These are phyloP conservation scores for Machimus atricapillus DNA, from an alignment of 2,888 invertebrate genomes.

Conservation along the genomic window DNA sequence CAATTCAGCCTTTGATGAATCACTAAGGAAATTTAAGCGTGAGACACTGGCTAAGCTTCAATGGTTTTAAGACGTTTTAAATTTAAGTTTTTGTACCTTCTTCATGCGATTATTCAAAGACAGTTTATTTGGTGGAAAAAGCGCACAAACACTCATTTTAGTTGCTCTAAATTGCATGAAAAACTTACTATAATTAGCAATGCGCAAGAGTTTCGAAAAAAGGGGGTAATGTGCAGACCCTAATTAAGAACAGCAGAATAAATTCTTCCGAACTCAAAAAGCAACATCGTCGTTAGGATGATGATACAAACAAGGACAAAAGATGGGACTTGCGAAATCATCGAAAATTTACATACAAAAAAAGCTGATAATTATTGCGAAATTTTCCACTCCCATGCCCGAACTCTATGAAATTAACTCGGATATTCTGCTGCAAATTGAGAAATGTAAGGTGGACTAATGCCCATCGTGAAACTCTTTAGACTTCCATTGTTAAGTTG, in stretches of 20 bases:
- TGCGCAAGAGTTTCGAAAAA: neutral
- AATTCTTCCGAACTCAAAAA: neutral
- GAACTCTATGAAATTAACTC: neutral
- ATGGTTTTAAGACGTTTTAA: neutral
- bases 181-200: neutral
- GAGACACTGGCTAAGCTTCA: neutral
- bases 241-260: neutral
- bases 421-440: neutral
- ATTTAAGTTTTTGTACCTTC: neutral
- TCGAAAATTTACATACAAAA: neutral
- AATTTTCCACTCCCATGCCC: neutral
- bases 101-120: neutral
- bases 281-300: neutral
- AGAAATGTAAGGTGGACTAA: neutral
- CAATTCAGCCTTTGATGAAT: no score
- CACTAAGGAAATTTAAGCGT: neutral
- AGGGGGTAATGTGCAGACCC: neutral
- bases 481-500: neutral
- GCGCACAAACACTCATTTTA: neutral
- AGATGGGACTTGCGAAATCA: neutral
- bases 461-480: neutral
- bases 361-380: neutral
- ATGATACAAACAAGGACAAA: neutral
- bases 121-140: neutral
- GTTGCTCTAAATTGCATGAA: neutral